These are phyloP conservation scores for Lepidochrysops patricia DNA, from an alignment of 2,888 invertebrate genomes.

Conservation along the genomic window DNA sequence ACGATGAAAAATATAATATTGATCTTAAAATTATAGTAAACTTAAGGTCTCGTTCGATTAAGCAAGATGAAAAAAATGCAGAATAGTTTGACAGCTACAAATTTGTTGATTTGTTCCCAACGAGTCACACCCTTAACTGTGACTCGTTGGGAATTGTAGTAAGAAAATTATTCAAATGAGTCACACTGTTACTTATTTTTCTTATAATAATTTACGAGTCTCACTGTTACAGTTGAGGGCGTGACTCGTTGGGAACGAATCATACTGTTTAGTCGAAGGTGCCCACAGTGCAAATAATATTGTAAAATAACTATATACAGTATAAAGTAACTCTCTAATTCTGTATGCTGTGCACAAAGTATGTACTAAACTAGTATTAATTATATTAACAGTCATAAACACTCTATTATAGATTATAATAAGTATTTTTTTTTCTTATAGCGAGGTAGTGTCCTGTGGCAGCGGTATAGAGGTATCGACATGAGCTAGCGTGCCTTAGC, in stretches of 20 bases:
- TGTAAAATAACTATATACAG: background rate
- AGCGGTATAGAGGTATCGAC: slow-evolving; percentile 20
- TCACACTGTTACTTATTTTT: no score
- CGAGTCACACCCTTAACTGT: no score
- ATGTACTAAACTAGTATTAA: slow-evolving; percentile 4
- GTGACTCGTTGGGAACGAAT: no score
- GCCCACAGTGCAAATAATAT: background rate
- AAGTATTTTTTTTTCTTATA: slow-evolving; percentile 19
- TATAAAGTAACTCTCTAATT: background rate
- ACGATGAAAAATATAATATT: background rate
- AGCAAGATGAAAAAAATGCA: background rate
- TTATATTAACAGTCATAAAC: background rate
- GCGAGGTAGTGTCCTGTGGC: slow-evolving; percentile 16
- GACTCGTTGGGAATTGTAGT: no score
- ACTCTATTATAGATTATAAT: background rate
- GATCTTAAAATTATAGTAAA: background rate
- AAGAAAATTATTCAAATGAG: no score
- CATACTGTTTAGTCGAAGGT: background rate
- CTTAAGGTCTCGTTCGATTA: background rate
- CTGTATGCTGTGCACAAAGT: background rate
- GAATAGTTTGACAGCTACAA: background rate
- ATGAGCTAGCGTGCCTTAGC: slow-evolving; percentile 24
- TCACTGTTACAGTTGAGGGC: no score
- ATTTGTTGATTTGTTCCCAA: no score
- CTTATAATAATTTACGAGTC: no score